These are phyloP conservation scores for Cepaea hortensis DNA, from an alignment of 2,888 invertebrate genomes.

Conservation along the genomic window DNA sequence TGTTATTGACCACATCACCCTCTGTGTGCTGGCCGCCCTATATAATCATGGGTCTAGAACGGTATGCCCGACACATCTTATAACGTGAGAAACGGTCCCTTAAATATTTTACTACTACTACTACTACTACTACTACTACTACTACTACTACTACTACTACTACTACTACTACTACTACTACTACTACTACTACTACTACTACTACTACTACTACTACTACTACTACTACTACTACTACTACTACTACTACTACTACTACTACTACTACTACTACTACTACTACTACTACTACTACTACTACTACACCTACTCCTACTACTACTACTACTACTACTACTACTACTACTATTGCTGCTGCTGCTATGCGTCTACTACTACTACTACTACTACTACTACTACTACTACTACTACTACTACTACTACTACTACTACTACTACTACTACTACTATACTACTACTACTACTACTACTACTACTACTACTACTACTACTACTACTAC, in stretches of 20 bases:
- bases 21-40: too few relatives aligned
- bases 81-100: too few relatives aligned
- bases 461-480: constrained; percentile 31
- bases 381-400: constrained; percentile 48
- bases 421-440: constrained; percentile 43
- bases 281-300: constrained; percentile 36
- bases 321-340: too few relatives aligned
- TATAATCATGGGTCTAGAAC: too few relatives aligned
- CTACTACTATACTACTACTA: too few relatives aligned
- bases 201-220: constrained; percentile 2
- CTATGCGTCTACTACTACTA: too few relatives aligned
- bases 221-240: not conserved
- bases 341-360: not conserved
- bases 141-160: constrained; percentile 47
- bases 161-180: constrained; percentile 34
- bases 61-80: too few relatives aligned
- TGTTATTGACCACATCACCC: too few relatives aligned
- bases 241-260: constrained; percentile 22
- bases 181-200: constrained; percentile 5
- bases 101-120: too few relatives aligned
- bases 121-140: constrained; percentile 35
- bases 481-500: constrained; percentile 1
- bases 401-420: constrained; percentile 49
- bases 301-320: too few relatives aligned
- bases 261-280: constrained; percentile 43